Evolutionary conservation across 2,888 invertebrate genomes (phyloP), one percentile per base, ranked within the genome.

Genomic region (Noctua fimbriata): DNA sequence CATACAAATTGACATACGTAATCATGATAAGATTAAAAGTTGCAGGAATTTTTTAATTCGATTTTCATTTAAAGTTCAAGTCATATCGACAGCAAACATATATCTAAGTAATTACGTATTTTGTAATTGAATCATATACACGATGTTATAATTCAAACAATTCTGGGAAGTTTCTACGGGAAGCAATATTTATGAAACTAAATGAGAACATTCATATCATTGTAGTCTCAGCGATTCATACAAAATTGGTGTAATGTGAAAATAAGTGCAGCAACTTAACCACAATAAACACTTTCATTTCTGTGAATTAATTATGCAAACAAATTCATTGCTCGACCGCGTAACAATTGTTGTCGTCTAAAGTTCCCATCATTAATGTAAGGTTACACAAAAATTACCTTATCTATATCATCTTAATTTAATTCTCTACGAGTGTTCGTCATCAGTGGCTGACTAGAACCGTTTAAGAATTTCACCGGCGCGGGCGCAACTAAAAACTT

Each of bases 271-370:
- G 69, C 69, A 79, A 73, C 79, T 86, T 81, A 82, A 80, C 73
- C 69, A 84, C 80, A 86, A 87, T 83, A 83, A 88, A 87, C 89
- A 91, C 92, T 92, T 92, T 92, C 93, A 89, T 93, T 93, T 92
- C 87, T 86, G 52, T 76, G 82, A 89, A 90, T 85, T 90, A 90
- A 90, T 89, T 91, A 89, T 87, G 86, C 87, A 84, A 87, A 92
- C 82, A 85, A 84, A 84, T 86, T 84, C 87, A 86, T 87, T 88
- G 79, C 86, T 79, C 71, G 74, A 58, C 77, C 73, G 70, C 82
- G 77, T 84, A 85, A 89, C 87, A 79, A 88, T 89, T 84, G 87
- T 81, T 82, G 80, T 85, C 84, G 60, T 75, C 49, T 74, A 49
- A 76, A 76, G 75, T 93, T 94, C 93, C 88, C 93, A 94, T 89